Percentiles rank a stretch among this genome's conserved stretches.
These are phyloP conservation scores for Penelope pileata DNA, from an alignment of 2,113 vertebrate species.

Conservation along the genomic window DNA sequence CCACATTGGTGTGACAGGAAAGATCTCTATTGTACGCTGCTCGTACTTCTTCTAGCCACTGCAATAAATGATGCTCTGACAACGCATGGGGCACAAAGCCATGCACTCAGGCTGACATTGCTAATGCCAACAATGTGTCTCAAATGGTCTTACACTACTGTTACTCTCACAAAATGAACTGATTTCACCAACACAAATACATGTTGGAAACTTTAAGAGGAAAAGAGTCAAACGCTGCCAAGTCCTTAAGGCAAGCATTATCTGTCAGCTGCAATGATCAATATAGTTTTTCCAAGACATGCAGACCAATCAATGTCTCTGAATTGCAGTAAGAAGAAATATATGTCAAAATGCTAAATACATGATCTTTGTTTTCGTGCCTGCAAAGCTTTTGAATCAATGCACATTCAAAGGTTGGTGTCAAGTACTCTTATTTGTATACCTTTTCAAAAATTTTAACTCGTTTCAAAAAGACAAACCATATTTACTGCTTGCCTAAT, in stretches of 20 bases:
- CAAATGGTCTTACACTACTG: background rate
- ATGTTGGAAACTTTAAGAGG: background rate
- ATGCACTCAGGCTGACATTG: background rate
- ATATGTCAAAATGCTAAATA: background rate
- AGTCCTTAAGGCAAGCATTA: background rate
- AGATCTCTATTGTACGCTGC: background rate
- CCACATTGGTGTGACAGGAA: background rate
- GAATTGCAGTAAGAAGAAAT: background rate
- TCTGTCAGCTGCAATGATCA: background rate
- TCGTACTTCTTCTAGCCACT: background rate
- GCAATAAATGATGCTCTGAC: background rate
- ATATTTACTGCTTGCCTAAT: background rate
- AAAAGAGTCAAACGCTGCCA: background rate
- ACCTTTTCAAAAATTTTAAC: slow-evolving; percentile 24
- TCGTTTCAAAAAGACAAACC: background rate
- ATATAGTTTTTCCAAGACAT: background rate
- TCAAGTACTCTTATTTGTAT: background rate
- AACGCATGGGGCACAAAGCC: background rate
- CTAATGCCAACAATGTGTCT: fast-evolving
- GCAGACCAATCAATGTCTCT: background rate
- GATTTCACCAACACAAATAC: background rate
- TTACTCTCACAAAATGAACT: background rate
- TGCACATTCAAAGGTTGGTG: background rate
- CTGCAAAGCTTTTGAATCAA: slow-evolving; percentile 29
- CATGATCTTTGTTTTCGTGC: slow-evolving; percentile 12